Evolutionary conservation across 1,140 invertebrate species (phyloP), one percentile per base, ranked within the genome.

Genomic region (Mizuhopecten yessoensis): DNA sequence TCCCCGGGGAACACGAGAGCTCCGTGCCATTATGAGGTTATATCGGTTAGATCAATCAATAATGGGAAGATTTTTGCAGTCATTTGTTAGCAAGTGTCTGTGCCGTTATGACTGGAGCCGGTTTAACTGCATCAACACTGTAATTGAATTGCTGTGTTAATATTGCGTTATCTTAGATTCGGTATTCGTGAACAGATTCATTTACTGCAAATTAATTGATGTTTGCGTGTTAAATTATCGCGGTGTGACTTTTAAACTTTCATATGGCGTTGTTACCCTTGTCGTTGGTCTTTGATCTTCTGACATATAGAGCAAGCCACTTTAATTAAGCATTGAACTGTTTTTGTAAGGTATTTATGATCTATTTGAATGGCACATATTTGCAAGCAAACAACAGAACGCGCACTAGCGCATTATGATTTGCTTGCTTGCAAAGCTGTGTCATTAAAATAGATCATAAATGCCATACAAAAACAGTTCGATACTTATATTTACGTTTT

Each of bases 181-280:
- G 20, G 45, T 49, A 20, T 49, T 39, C 20, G 45, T 49, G 10
- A 49, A 17, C 45, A 23, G 45, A 49, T 49, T 75, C n/a, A n/a
- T 11, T 75, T 29, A 75, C 57, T 75, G 23, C 57, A 75, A 75
- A 75, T 29, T 75, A 75, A 75, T 75, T n/a, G 57, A n/a, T 75
- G n/a, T 75, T 29, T n/a, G n/a, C 57, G 57, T 75, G 57, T 75
- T 75, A 75, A 75, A 75, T 75, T 75, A 75, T 75, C 57, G 57
- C 57, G 5, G 5, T 17, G 17, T 75, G 9, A 17, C 17, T 45
- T 75, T 23, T 49, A 49, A 49, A 10, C 45, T 49, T 17, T 49
- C 20, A 20, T 20, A 9, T 45, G 17, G 9, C 17, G 42, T 45
- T 45, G 17, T 45, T 45, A 17, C 42, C 36, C 36, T 5, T 39